Base-by-base conservation (phyloP, 53 echinoderm and acorn worm genomes). In the Henricia sp. region DNA sequence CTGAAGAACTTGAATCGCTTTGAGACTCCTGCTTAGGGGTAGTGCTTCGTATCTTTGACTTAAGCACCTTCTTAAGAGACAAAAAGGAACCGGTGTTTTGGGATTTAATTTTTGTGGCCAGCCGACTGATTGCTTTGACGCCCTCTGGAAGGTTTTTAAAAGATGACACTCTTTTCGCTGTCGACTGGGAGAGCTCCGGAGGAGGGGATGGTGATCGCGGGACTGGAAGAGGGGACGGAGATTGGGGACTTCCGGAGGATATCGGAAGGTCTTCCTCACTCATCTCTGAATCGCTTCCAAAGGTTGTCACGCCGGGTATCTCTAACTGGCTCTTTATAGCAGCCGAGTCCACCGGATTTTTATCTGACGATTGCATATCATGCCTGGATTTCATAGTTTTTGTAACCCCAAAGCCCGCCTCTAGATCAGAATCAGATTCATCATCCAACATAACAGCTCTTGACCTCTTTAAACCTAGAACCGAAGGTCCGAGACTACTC, bases 191-290 rank as follows among this genome's bases (percentile, higher is more conserved):
- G 16, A 93, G 29, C 23, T 84, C 60, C 21, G 95, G 95, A 25
- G 95, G 92, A 41, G 95, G 92, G 62, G 94, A 95, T 35, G 95
- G 95, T 4, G 95, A 94, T 1, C 91, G 67, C 9, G 93, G 93
- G 59, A 39, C 58, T 12, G 57, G 74, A 11, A 71, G 70, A 25
- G 82, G 70, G 33, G 67, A 77, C 14, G 77, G 70, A 24, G 86
- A 78, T 28, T 34, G 44, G 10, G 35, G 34, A 38, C 24, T 41
- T 77, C 59, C 86, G 17, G 20, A 58, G n/a, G 58, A 51, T 20
- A 67, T 57, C 23, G 34, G 59, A 32, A 70, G 77, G 28, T 37
- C 86, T 11, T 57, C 68, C 12, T 11, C 55, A 16, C 60, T 46
- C 28, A 70, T 40, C 6, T 90, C 77, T 33, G 85, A 68, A 21